Conservation (phyloP, 2,797 vertebrate genomes). For the Yasuhikotakia modesta region DNA sequence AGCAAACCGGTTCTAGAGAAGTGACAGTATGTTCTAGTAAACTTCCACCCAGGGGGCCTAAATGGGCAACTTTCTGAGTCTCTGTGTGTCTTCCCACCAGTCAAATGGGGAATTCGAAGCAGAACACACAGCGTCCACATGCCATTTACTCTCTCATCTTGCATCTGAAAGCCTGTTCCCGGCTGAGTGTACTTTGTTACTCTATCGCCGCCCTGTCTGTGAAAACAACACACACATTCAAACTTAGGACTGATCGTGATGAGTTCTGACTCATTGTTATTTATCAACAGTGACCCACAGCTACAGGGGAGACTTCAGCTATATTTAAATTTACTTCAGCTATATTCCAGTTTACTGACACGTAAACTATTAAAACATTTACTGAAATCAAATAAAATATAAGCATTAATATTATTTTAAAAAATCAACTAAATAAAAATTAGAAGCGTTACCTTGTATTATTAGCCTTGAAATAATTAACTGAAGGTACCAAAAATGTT, state of each 20-base stretch:
- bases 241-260: background rate
- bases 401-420: no score
- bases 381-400: no score
- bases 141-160: slow-evolving; percentile 17
- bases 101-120: slow-evolving; percentile 7
- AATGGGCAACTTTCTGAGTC: slow-evolving; percentile 12
- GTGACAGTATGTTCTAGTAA: slow-evolving; percentile 29
- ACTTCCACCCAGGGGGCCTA: slow-evolving; percentile 20
- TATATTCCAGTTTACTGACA: no score
- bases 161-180: background rate
- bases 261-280: background rate
- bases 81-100: slow-evolving; percentile 19
- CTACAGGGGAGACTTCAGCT: background rate
- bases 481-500: no score
- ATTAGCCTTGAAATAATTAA: no score
- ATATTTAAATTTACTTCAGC: background rate
- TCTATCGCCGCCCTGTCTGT: background rate
- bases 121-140: slow-evolving; percentile 5
- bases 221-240: background rate
- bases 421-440: no score
- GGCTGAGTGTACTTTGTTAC: background rate
- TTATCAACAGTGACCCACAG: background rate
- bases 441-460: no score
- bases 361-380: no score
- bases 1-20: slow-evolving; percentile 26